phyloP scores from a whole-genome alignment of 2,113 vertebrate species.

The Lagopus muta region DNA sequence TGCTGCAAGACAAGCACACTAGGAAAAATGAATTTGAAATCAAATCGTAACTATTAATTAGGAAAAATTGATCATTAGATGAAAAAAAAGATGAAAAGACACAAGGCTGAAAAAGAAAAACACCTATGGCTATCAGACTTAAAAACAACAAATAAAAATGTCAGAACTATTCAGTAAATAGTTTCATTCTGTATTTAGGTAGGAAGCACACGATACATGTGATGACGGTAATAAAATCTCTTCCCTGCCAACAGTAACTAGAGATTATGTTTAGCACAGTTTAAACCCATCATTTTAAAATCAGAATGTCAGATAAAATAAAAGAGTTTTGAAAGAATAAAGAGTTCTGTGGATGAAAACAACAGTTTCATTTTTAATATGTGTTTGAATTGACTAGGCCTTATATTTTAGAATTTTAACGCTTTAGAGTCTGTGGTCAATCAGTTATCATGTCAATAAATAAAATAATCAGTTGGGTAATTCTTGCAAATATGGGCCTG shows the following conservation, averaged over 20 bases:
- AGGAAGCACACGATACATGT: neutral
- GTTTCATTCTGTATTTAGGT: neutral
- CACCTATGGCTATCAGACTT: neutral
- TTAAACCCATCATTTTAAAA: conserved; percentile 24
- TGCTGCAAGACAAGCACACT: neutral
- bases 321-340: neutral
- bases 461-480: neutral
- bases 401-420: neutral
- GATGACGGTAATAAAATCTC: neutral
- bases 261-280: neutral
- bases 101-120: neutral
- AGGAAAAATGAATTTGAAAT: neutral
- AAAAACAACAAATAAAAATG: neutral
- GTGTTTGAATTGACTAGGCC: neutral
- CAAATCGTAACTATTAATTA: neutral
- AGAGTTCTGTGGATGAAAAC: neutral
- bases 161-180: neutral
- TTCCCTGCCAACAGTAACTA: neutral
- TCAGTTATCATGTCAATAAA: neutral
- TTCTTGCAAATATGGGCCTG: neutral
- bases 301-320: neutral
- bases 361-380: neutral
- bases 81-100: neutral
- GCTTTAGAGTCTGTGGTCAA: neutral
- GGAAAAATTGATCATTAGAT: neutral